Evolutionary conservation across 1,140 invertebrate genomes (phyloP).

Genomic region (Drosophila bipectinata): DNA sequence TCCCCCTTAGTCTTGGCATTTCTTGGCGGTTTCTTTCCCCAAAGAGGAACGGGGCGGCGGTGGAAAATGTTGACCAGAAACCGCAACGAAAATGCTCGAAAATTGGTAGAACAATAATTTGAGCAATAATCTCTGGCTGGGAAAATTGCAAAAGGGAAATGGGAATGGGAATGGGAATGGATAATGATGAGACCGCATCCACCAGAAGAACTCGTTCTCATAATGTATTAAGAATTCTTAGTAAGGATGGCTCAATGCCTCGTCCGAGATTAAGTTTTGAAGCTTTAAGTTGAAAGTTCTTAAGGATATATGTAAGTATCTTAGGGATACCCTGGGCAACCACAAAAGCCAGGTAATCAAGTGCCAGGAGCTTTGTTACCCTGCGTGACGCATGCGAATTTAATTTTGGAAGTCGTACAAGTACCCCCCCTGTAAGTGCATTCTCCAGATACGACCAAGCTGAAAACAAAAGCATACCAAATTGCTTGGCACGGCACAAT

Average conservation of each 20-base stretch:
- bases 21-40: constrained; percentile 11
- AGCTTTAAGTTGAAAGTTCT: too few relatives aligned
- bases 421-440: neutral
- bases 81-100: constrained; percentile 37
- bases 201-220: neutral
- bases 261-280: too few relatives aligned
- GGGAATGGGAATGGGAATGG: constrained; percentile 1
- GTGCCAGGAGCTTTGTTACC: too few relatives aligned
- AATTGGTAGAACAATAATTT: constrained; percentile 45
- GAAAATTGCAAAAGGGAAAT: constrained; percentile 26
- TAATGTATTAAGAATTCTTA: neutral
- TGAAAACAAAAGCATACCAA: neutral
- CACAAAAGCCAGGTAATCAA: too few relatives aligned
- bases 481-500: neutral
- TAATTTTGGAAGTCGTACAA: neutral
- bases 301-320: too few relatives aligned
- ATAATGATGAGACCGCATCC: constrained; percentile 12
- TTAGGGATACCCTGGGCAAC: too few relatives aligned
- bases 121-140: constrained; percentile 24
- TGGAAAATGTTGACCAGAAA: constrained; percentile 39
- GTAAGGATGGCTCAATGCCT: too few relatives aligned
- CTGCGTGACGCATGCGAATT: neutral
- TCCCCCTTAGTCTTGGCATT: constrained; percentile 20
- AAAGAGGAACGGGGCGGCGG: neutral
- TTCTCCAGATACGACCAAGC: neutral